phyloP scores from a whole-genome alignment of 2,797 vertebrate species.

The Periophthalmus magnuspinnatus region DNA sequence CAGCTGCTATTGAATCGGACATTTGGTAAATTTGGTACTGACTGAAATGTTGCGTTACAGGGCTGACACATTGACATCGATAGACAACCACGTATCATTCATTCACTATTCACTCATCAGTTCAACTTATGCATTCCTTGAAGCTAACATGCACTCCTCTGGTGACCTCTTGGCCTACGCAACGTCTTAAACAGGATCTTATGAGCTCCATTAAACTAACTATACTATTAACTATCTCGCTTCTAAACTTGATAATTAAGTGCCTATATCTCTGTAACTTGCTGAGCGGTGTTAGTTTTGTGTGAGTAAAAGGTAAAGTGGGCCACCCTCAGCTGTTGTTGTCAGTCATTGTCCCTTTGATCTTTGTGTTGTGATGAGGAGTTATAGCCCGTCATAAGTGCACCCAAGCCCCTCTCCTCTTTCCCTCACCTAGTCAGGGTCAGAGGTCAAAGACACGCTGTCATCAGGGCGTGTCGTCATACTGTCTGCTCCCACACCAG shows the following conservation, averaged over 20 bases:
- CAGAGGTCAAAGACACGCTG: conserved; percentile 26
- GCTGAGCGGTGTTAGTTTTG: conserved; percentile 22
- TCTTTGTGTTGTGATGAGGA: conserved; percentile 37
- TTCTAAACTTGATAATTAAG: conserved; percentile 28
- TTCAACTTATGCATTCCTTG: too few species aligned
- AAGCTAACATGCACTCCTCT: neutral
- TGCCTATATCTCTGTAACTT: conserved; percentile 30
- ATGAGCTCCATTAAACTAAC: neutral
- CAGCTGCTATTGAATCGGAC: neutral
- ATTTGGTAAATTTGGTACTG: neutral
- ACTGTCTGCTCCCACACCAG: conserved; percentile 1
- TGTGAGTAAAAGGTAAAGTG: conserved; percentile 38
- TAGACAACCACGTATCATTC: too few species aligned
- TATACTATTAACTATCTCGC: neutral
- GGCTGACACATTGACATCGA: too few species aligned
- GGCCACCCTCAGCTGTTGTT: conserved; percentile 51
- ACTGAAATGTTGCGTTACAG: too few species aligned
- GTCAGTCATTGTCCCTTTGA: conserved; percentile 56
- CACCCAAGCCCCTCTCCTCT: conserved; percentile 23
- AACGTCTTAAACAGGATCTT: neutral
- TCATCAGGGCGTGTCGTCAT: conserved; percentile 14
- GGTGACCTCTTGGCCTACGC: neutral
- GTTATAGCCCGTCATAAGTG: conserved; percentile 45
- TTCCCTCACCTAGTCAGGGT: conserved; percentile 17
- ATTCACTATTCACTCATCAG: too few species aligned